phyloP scores from a whole-genome alignment of 2,888 invertebrate genomes.

The Antitype chi region DNA sequence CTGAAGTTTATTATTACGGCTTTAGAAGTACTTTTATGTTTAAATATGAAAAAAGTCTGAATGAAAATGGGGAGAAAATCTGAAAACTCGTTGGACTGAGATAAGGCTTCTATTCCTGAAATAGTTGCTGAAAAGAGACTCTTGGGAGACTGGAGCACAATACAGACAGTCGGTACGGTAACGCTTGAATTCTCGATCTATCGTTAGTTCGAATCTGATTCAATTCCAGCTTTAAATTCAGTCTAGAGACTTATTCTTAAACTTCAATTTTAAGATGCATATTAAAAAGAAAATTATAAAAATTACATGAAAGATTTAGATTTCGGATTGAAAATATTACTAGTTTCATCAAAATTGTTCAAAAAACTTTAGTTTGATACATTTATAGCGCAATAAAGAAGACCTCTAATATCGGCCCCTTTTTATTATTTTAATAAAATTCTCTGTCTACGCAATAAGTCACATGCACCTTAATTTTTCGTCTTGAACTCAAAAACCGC shows the following conservation, averaged over 20 bases:
- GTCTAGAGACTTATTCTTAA: background rate
- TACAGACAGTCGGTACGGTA: constrained; percentile 22
- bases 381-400: background rate
- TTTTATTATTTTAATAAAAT: constrained; percentile 8
- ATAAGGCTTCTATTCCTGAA: constrained; percentile 31
- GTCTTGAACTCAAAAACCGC: constrained; percentile 53
- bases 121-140: constrained; percentile 33
- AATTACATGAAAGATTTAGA: background rate
- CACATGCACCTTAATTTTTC: constrained; percentile 34
- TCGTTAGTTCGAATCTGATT: constrained; percentile 45
- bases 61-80: constrained; percentile 22
- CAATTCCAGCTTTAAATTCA: constrained; percentile 18
- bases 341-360: background rate
- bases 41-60: constrained; percentile 28
- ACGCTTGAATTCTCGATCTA: constrained; percentile 41
- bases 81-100: constrained; percentile 16
- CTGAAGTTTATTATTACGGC: constrained; percentile 35
- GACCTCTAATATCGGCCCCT: no score
- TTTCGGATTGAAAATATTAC: background rate
- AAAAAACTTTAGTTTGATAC: no score
- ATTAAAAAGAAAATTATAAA: background rate
- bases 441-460: constrained; percentile 35
- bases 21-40: constrained; percentile 20
- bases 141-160: constrained; percentile 32
- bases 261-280: background rate